A percentile compares a stretch with the other conserved stretches of the same genome.
phyloP scores from a whole-genome alignment of 2,113 vertebrate genomes.

The Zapornia atra region DNA sequence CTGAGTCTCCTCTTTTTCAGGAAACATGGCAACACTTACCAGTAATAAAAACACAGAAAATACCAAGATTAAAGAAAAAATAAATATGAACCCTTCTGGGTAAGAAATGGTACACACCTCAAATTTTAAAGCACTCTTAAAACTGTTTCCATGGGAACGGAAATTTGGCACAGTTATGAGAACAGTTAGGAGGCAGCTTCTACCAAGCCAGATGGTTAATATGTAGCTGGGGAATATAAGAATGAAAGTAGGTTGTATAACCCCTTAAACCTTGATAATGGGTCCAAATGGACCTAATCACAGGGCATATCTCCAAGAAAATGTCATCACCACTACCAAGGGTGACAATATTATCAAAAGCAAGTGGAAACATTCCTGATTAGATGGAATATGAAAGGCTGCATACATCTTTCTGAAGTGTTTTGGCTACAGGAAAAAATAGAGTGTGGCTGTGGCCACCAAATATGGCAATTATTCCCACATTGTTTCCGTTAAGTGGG shows the following conservation, averaged over 20 bases:
- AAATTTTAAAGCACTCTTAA: constrained; percentile 60
- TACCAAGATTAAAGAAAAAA: neutral
- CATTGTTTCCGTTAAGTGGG: neutral
- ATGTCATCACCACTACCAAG: neutral
- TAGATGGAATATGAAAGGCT: neutral
- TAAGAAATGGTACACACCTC: constrained; percentile 31
- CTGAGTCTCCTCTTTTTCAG: neutral
- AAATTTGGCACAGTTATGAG: constrained; percentile 65
- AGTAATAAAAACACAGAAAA: constrained; percentile 12
- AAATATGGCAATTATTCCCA: neutral
- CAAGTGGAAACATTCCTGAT: neutral
- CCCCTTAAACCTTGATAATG: constrained; percentile 35
- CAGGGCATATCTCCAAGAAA: constrained; percentile 17
- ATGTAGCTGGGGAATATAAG: constrained; percentile 16
- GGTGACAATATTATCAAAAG: neutral
- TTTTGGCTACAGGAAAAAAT: neutral
- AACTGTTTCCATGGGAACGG: constrained; percentile 75
- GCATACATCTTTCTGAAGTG: neutral
- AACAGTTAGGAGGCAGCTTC: constrained; percentile 59
- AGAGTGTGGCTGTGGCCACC: neutral
- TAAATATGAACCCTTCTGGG: neutral
- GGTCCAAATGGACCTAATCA: constrained; percentile 43
- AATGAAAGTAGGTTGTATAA: constrained; percentile 32
- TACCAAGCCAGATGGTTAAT: constrained; percentile 70
- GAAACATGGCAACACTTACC: neutral